phyloP scores from a whole-genome alignment of 2,888 invertebrate genomes.

The Cheilosia variabilis region DNA sequence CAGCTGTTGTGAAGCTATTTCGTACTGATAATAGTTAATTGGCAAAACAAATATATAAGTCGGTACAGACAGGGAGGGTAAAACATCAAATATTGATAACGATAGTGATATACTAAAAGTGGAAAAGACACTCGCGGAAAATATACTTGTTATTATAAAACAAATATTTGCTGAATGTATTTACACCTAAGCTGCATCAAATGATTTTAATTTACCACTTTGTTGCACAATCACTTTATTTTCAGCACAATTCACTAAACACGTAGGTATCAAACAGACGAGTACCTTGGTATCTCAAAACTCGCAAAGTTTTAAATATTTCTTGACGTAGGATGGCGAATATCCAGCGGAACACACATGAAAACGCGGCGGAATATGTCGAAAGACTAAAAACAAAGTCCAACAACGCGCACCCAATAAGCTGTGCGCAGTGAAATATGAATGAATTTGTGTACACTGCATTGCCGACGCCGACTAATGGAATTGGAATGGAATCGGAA shows the following conservation, averaged over 20 bases:
- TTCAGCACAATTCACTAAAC: not conserved
- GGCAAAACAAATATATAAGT: not conserved
- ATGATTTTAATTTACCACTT: not conserved
- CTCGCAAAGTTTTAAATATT: not conserved
- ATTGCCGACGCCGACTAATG: conserved; percentile 43
- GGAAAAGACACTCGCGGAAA: not conserved
- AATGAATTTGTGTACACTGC: conserved; percentile 15
- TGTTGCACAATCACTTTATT: conserved; percentile 25
- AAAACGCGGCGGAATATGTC: conserved; percentile 12
- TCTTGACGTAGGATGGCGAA: not conserved
- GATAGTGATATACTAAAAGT: not conserved
- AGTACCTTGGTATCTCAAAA: not conserved
- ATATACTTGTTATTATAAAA: not conserved
- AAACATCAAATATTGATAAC: conserved; percentile 24
- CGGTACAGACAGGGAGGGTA: not conserved
- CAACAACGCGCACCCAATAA: conserved; percentile 6
- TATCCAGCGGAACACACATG: conserved; percentile 5
- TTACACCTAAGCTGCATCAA: not conserved
- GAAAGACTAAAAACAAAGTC: conserved; percentile 40
- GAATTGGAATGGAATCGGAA: conserved; percentile 35
- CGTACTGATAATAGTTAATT: conserved; percentile 16
- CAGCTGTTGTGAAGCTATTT: not conserved
- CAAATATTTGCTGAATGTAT: not conserved
- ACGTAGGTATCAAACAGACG: not conserved
- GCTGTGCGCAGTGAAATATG: not conserved